Percentiles rank a stretch among this genome's conserved stretches.
phyloP scores from a whole-genome alignment of 2,888 invertebrate genomes.

The Gortyna flavago region DNA sequence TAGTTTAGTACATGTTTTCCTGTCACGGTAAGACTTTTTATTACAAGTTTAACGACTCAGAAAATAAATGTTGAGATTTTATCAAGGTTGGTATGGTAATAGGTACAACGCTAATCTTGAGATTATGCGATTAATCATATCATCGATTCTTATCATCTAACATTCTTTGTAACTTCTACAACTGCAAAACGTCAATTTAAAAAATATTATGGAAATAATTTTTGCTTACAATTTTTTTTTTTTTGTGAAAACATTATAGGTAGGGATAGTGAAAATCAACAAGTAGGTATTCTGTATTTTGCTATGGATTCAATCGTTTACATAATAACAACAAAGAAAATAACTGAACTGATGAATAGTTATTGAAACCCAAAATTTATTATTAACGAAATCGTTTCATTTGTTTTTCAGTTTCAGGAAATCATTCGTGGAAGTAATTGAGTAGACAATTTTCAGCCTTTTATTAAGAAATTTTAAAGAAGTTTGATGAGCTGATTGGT shows the following conservation, averaged over 20 bases:
- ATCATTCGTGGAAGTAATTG: neutral
- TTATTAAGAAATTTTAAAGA: neutral
- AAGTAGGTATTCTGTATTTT: neutral
- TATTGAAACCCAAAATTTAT: neutral
- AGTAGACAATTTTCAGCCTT: neutral
- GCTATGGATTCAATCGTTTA: no score
- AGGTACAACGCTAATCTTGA: neutral
- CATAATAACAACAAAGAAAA: neutral
- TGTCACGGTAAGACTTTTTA: neutral
- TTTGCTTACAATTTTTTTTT: no score
- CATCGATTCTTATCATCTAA: neutral
- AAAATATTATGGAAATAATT: neutral
- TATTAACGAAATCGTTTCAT: neutral
- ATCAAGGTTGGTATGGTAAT: neutral
- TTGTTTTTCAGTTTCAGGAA: neutral
- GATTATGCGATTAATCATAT: neutral
- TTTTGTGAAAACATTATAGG: no score
- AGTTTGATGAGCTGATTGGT: no score
- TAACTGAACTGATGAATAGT: neutral
- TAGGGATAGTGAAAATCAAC: neutral
- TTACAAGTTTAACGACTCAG: no score
- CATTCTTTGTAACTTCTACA: neutral
- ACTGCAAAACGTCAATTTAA: neutral
- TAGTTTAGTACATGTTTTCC: conserved; percentile 15
- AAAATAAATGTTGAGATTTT: neutral